These are phyloP conservation scores for Pipistrellus kuhlii DNA, from an alignment of 2,797 vertebrate species.

Conservation along the genomic window DNA sequence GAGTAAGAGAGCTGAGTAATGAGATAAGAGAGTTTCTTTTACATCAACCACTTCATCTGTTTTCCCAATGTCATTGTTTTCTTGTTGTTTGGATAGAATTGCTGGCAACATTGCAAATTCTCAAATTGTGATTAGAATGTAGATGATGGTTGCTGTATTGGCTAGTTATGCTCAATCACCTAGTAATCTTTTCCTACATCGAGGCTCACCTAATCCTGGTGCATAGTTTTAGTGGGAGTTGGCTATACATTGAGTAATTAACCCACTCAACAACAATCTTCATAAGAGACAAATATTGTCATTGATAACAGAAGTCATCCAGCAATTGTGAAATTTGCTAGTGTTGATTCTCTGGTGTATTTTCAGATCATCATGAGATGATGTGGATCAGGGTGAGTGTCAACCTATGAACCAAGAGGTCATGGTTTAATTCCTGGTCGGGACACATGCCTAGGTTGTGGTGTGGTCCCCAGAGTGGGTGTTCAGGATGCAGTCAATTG, in stretches of 20 bases:
- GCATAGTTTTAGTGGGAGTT: not conserved
- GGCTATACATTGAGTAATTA: not conserved
- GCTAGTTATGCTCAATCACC: not conserved
- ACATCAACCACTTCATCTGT: not conserved
- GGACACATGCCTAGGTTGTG: too few relatives aligned
- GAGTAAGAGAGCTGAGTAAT: not conserved
- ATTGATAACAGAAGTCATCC: not conserved
- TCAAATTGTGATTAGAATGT: not conserved
- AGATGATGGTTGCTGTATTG: not conserved
- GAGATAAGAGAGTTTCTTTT: not conserved
- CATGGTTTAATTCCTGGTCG: too few relatives aligned
- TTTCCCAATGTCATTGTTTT: not conserved
- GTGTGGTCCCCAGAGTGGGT: too few relatives aligned
- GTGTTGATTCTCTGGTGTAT: not conserved
- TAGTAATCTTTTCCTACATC: not conserved
- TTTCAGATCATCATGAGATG: not conserved
- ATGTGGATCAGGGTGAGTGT: too few relatives aligned
- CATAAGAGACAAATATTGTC: not conserved
- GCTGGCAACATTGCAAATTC: not conserved
- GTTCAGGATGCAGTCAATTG: too few relatives aligned
- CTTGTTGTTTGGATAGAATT: not conserved
- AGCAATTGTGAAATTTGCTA: not conserved
- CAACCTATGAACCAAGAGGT: too few relatives aligned
- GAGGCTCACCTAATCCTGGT: not conserved
- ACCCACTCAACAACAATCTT: not conserved